Percentiles rank a stretch among this genome's conserved stretches.
Evolutionary conservation across 2,113 vertebrate species (phyloP).

Genomic region (Megaceryle torquata): DNA sequence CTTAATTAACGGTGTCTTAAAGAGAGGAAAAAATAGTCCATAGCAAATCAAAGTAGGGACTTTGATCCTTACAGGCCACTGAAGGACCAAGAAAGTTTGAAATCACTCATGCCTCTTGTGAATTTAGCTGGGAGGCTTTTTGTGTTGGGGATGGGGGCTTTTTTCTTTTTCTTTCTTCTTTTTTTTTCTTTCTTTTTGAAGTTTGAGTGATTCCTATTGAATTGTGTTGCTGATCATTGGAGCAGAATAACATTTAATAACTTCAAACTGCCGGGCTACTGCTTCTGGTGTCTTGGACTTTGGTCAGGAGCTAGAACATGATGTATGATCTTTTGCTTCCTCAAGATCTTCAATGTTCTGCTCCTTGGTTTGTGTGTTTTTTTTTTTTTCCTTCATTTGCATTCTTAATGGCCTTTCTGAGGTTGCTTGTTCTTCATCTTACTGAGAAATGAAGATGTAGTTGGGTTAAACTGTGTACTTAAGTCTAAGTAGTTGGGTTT

Average conservation of each 20-base stretch:
- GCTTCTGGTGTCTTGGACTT: not conserved
- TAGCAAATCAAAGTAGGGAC: not conserved
- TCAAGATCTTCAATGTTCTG: not conserved
- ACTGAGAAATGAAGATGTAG: not conserved
- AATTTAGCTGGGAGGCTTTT: not conserved
- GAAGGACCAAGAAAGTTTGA: not conserved
- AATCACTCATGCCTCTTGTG: not conserved
- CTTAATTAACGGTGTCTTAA: not conserved
- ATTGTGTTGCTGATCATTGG: not conserved
- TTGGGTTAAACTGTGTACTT: not conserved
- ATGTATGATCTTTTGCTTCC: not conserved
- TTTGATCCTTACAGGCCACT: not conserved
- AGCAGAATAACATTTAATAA: not conserved
- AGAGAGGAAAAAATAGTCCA: not conserved
- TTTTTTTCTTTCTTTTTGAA: not conserved
- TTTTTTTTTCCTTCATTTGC: not conserved
- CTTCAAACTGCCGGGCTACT: not conserved
- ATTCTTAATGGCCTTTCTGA: not conserved
- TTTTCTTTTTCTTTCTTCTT: not conserved
- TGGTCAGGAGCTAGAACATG: not conserved
- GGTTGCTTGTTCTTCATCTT: not conserved
- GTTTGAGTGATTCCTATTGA: accelerated
- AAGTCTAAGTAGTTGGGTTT: not conserved
- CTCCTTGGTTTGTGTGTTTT: not conserved
- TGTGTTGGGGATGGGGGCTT: not conserved